Percentiles rank a stretch among this genome's conserved stretches.
phyloP scores from a whole-genome alignment of 2,888 invertebrate species.

The Drosophila dives region DNA sequence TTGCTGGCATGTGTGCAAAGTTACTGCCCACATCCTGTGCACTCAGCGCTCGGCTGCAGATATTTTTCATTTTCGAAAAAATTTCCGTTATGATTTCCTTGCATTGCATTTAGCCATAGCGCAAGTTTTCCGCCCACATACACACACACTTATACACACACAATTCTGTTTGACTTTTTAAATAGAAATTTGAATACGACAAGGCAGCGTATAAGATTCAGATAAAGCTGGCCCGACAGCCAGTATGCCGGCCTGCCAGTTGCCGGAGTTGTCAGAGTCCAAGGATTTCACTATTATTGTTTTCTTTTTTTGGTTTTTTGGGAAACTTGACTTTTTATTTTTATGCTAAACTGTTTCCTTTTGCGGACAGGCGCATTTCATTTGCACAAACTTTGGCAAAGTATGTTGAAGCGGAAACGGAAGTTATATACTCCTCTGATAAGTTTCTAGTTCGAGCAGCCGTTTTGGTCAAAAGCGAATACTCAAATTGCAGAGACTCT shows the following conservation, averaged over 20 bases:
- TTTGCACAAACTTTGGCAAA: conserved; percentile 63
- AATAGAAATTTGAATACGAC: conserved; percentile 75
- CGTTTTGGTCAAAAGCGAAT: conserved; percentile 25
- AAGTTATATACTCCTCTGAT: conserved; percentile 65
- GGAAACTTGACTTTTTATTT: conserved; percentile 61
- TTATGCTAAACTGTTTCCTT: conserved; percentile 68
- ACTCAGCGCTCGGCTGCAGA: conserved; percentile 52
- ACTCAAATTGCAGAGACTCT: conserved; percentile 5
- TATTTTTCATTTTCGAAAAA: conserved; percentile 73
- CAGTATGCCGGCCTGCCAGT: conserved; percentile 24
- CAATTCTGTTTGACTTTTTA: conserved; percentile 44
- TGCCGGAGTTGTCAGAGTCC: conserved; percentile 47
- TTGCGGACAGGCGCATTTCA: conserved; percentile 66
- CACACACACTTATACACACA: conserved; percentile 16
- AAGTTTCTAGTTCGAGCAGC: conserved; percentile 33
- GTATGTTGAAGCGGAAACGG: conserved; percentile 67
- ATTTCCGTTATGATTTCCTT: conserved; percentile 80
- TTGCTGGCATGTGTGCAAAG: conserved; percentile 70
- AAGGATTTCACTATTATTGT: conserved; percentile 46
- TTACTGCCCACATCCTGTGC: conserved; percentile 69
- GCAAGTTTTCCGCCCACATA: conserved; percentile 46
- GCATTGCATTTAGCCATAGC: conserved; percentile 55
- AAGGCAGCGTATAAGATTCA: conserved; percentile 72
- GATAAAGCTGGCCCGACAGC: conserved; percentile 61
- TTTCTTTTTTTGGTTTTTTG: conserved; percentile 14